Evolutionary conservation across 92 coral and sea anemone species (phyloP).

Genomic region (Paragorgia papillata): DNA sequence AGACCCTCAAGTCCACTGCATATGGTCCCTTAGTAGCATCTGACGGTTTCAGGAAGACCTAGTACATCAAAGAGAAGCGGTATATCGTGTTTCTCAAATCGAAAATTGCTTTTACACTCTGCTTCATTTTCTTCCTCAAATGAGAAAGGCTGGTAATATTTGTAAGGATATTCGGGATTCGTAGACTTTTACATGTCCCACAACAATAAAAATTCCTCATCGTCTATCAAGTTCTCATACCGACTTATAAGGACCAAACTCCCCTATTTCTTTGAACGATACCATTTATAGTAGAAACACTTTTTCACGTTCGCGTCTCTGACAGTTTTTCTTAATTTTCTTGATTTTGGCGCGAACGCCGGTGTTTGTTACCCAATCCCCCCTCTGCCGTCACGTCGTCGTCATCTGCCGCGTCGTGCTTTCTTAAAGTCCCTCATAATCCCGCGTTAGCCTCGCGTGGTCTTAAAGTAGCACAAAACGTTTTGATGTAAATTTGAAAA

Average conservation of each 20-base stretch:
- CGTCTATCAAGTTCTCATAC: background rate
- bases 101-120: conserved; percentile 9
- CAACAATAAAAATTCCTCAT: conserved; percentile 5
- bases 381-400: conserved; percentile 3
- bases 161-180: conserved; percentile 22
- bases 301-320: background rate
- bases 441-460: too few species aligned
- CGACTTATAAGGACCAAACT: background rate
- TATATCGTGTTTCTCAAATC: conserved; percentile 4
- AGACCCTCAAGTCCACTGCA: conserved; percentile 28
- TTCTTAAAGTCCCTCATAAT: conserved; percentile 17
- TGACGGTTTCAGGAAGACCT: conserved; percentile 14
- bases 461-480: too few species aligned
- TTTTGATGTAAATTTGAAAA: too few species aligned
- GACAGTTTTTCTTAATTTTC: background rate
- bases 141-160: conserved; percentile 1
- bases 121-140: conserved; percentile 8
- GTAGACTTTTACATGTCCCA: background rate
- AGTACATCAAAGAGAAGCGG: background rate
- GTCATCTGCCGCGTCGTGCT: conserved; percentile 8
- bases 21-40: conserved; percentile 5
- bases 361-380: background rate
- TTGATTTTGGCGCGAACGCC: background rate
- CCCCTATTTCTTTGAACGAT: background rate
- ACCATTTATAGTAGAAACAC: background rate